Base-by-base conservation (phyloP, 2,888 invertebrate genomes). In the Melipona bicolor region DNA sequence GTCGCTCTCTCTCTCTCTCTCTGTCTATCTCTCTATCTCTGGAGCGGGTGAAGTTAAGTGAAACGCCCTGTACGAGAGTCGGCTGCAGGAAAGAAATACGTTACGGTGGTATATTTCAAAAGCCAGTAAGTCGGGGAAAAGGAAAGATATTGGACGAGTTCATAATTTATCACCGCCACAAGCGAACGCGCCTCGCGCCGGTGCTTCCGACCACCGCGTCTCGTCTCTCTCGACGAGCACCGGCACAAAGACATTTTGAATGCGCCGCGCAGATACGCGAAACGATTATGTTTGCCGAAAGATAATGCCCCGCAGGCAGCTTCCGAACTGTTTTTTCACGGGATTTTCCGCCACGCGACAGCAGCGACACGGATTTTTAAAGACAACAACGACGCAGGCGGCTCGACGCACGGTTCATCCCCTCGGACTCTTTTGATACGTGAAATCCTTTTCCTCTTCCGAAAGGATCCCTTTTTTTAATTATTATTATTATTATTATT, bases 101-200 rank as follows among this genome's bases (percentile, higher is more conserved):
- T 79, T 71, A 71, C 54, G 62, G 68, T 61, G 75, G 80, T 76
- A 76, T 80, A 76, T 80, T 76, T 83, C 75, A 80, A 76, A 83
- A 83, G 76, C 80, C 76, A 62, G 71, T 80, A 80, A 76, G 75
- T 72, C 75, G 76, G 75, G 43, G 54, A 67, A 56, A 68, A 76
- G 72, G 76, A 80, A 76, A 76, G 80, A 81, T 83, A 83, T 68
- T 76, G 72, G 72, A 80, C 71, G 76, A 80, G 65, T 83, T 72
- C 71, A 76, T 83, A 80, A 83, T 83, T 83, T 72, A 80, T 83
- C 80, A 76, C 80, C 76, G 82, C 71, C 82, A 72, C 71, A 72
- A 83, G 80, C 82, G 61, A 72, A 72, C 75, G 71, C 75, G 71
- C 9, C 9, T 43, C 36, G 36, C 36, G 9, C 52, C 49, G n/a